Conservation (phyloP, 1,140 invertebrate genomes). For the Ceratina calcarata region DNA sequence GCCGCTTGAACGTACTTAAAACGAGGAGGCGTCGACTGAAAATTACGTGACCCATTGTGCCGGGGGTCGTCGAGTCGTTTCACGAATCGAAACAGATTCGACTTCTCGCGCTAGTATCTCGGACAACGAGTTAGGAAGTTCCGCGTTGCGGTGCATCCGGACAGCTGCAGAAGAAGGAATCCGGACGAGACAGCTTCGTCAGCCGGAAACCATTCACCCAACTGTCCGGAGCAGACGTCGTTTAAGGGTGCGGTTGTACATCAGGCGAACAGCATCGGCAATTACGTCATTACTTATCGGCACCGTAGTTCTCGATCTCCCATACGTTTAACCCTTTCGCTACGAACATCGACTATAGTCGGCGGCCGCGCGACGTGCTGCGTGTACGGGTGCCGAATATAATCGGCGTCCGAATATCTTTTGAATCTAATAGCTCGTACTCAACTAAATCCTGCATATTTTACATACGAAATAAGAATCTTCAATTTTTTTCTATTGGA, state of each 20-base stretch:
- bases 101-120: background rate
- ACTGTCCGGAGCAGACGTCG: constrained; percentile 56
- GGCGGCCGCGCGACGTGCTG: no score
- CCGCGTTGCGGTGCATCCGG: constrained; percentile 8
- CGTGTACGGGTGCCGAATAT: no score
- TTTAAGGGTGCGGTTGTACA: constrained; percentile 46
- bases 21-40: background rate
- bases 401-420: no score
- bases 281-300: background rate
- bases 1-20: background rate
- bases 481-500: no score
- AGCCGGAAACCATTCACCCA: constrained; percentile 57
- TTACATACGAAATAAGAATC: no score
- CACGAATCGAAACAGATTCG: constrained; percentile 5
- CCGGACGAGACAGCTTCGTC: constrained; percentile 42
- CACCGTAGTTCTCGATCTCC: background rate
- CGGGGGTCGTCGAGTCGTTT: background rate
- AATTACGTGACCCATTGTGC: constrained; percentile 6
- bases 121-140: constrained; percentile 40
- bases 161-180: constrained; percentile 6
- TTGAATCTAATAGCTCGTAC: no score
- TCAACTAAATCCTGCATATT: no score
- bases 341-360: no score
- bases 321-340: no score
- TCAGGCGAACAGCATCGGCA: background rate